A percentile compares a stretch with the other conserved stretches of the same genome.
phyloP scores from a whole-genome alignment of 1,140 invertebrate species.

The Sinella curviseta region DNA sequence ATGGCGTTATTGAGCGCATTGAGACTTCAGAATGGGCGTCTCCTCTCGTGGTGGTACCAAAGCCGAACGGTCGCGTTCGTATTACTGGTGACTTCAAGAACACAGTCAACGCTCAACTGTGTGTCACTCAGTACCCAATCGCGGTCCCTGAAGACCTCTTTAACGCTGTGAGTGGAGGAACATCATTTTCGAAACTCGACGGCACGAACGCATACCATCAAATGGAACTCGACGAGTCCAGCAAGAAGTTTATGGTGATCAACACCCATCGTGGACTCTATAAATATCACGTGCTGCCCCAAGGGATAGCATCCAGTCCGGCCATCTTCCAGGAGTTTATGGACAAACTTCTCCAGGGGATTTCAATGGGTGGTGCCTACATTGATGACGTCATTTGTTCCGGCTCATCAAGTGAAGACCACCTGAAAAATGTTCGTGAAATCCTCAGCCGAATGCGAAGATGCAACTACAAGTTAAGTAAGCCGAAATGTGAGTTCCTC shows the following conservation, averaged over 20 bases:
- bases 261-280: conserved; percentile 52
- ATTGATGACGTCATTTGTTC: conserved; percentile 54
- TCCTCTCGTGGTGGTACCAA: conserved; percentile 53
- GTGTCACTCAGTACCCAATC: conserved; percentile 49
- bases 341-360: conserved; percentile 51
- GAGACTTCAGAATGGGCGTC: conserved; percentile 52
- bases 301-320: conserved; percentile 28
- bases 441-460: conserved; percentile 46
- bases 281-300: conserved; percentile 36
- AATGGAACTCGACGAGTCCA: conserved; percentile 49
- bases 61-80: conserved; percentile 52
- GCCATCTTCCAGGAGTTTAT: conserved; percentile 57
- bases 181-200: conserved; percentile 50
- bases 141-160: conserved; percentile 48
- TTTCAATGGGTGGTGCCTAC: conserved; percentile 45
- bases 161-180: conserved; percentile 39
- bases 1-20: conserved; percentile 50
- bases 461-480: conserved; percentile 39
- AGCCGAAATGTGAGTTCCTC: neutral
- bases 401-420: conserved; percentile 47
- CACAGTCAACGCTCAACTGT: conserved; percentile 50
- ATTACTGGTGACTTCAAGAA: conserved; percentile 53
- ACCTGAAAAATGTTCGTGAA: conserved; percentile 43
- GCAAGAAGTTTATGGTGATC: conserved; percentile 45
- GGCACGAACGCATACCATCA: conserved; percentile 49